Conservation (phyloP, 2,113 vertebrate species). For the Brienomyrus brachyistius region DNA sequence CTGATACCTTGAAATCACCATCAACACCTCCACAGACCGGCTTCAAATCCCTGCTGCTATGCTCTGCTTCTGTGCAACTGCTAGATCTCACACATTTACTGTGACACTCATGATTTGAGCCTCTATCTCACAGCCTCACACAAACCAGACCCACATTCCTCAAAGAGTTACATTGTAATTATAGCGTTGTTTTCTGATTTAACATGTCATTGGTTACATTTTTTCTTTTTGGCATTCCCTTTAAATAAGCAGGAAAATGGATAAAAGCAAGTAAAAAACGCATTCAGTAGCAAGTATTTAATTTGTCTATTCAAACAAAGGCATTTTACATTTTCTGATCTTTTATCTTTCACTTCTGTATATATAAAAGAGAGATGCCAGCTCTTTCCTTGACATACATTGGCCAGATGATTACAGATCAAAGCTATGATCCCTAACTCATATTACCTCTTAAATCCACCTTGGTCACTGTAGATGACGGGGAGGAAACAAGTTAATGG, state of each 20-base stretch:
- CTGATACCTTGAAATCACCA: background rate
- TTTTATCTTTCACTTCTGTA: background rate
- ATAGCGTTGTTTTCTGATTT: background rate
- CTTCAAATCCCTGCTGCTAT: background rate
- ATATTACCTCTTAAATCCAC: background rate
- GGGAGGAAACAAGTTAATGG: background rate
- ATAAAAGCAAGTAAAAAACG: background rate
- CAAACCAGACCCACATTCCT: background rate
- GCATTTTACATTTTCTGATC: background rate
- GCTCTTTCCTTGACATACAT: background rate
- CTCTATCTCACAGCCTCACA: slow-evolving; percentile 1
- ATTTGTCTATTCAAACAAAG: background rate
- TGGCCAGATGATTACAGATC: background rate
- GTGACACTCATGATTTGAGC: background rate
- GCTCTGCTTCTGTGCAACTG: background rate
- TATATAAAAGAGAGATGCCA: background rate
- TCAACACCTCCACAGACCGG: background rate
- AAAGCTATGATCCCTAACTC: background rate
- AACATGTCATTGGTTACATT: background rate
- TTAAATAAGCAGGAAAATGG: background rate
- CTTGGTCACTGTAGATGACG: background rate
- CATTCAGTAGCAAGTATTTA: background rate
- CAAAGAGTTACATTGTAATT: background rate
- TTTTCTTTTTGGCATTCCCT: background rate
- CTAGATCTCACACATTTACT: background rate